Evolutionary conservation across 2,888 invertebrate genomes (phyloP), one percentile per base, ranked within the genome.

Genomic region (Microdon myrmicae): DNA sequence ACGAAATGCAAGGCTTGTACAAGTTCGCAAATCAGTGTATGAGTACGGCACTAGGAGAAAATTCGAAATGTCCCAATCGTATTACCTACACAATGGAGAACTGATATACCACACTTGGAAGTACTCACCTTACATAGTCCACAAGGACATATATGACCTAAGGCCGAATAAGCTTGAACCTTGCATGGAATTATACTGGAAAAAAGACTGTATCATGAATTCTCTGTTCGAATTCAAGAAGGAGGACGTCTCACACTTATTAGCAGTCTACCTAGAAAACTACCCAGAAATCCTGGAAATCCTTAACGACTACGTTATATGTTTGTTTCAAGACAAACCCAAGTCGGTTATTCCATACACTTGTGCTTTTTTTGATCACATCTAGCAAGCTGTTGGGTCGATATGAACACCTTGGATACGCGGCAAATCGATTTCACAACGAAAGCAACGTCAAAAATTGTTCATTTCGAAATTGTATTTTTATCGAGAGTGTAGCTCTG

Each of bases 241-340:
- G 5, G 34, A 43, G 4, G 2, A 34, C 1, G 10, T 8, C 0
- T 7, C 41, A 3, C 23, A 28, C n/a, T 2, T 20, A 2, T 5
- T 51, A 17, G 16, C 28, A n/a, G 28, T 56, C 0, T 78, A 73
- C 49, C 54, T 77, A 17, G 55, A 68, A 3, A 39, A 66, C 0
- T 70, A 75, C 47, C 72, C 77, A 0, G 73, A 74, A 35, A 29
- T 74, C 17, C 67, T 72, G 0, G 75, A 75, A 20, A 71, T 73
- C 3, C 66, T 78, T 38, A 72, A 75, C 45, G 78, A 77, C 31
- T 79, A 70, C 25, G 68, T 79, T 6, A 25, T 73, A 2, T 71
- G 70, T 54, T 49, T 76, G 22, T 51, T 79, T 3, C 73, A 75
- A 26, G 74, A 72, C 7, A 77, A 76, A 38, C 78, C 79, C 10